Evolutionary conservation across 1,140 invertebrate species (phyloP).

Genomic region (Ooceraea biroi): DNA sequence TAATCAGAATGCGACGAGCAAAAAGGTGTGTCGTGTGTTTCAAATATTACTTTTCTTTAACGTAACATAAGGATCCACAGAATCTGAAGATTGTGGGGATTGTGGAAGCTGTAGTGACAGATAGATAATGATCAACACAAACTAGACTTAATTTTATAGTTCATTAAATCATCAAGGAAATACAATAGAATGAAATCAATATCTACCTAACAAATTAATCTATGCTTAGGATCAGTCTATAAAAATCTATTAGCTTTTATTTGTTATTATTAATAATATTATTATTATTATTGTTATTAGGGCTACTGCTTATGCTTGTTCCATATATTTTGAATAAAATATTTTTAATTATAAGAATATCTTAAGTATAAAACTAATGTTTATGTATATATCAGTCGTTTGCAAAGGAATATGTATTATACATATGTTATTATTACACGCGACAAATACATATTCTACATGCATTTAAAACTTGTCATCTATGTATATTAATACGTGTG

Average conservation of each 20-base stretch:
- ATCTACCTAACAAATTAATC: too few relatives aligned
- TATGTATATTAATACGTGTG: too few relatives aligned
- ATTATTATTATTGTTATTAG: not conserved
- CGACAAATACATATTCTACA: too few relatives aligned
- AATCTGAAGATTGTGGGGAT: too few relatives aligned
- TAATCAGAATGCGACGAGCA: constrained; percentile 74
- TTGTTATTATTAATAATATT: too few relatives aligned
- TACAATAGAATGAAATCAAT: not conserved
- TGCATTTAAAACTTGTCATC: too few relatives aligned
- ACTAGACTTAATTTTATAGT: not conserved
- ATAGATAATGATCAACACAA: not conserved
- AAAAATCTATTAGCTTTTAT: too few relatives aligned
- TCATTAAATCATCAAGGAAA: not conserved
- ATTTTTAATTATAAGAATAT: not conserved
- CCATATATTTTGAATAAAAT: not conserved
- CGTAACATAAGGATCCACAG: not conserved
- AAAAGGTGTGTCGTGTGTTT: constrained; percentile 69
- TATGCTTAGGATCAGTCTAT: too few relatives aligned
- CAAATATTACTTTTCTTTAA: not conserved
- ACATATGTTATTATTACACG: too few relatives aligned
- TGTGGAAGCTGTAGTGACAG: not conserved
- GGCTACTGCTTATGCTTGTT: too few relatives aligned
- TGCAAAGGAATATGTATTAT: not conserved
- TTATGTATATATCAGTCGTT: not conserved
- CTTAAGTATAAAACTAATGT: not conserved